Evolutionary conservation across 2,113 vertebrate genomes (phyloP).

Genomic region (Protobothrops mucrosquamatus): DNA sequence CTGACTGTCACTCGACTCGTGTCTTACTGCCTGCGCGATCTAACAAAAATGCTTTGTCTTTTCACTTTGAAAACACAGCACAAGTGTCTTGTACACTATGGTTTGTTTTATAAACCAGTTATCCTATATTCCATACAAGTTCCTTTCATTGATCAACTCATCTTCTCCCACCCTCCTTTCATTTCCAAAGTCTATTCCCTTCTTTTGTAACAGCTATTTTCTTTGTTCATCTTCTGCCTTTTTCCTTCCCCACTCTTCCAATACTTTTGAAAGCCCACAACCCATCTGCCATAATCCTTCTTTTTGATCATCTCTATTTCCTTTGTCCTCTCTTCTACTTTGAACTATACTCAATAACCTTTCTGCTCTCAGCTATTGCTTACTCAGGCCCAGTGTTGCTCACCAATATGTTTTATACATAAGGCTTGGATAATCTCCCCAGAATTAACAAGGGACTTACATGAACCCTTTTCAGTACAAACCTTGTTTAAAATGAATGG

Average conservation of each 20-base stretch:
- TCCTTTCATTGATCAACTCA: not conserved
- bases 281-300: not conserved
- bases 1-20: no score
- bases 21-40: no score
- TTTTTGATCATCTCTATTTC: not conserved
- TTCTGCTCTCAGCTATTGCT: not conserved
- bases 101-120: not conserved
- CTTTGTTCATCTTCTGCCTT: not conserved
- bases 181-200: not conserved
- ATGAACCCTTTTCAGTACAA: not conserved
- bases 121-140: not conserved
- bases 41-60: not conserved
- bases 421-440: not conserved
- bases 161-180: not conserved
- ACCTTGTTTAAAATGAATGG: not conserved
- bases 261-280: not conserved
- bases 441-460: not conserved
- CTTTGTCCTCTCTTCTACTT: not conserved
- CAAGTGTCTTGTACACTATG: not conserved
- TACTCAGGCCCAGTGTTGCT: not conserved
- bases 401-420: not conserved
- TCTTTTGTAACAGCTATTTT: not conserved
- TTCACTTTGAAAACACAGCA: not conserved
- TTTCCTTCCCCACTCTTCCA: not conserved
- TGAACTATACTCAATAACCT: not conserved